phyloP scores from a whole-genome alignment of 2,797 vertebrate genomes.

The Peromyscus nudipes region DNA sequence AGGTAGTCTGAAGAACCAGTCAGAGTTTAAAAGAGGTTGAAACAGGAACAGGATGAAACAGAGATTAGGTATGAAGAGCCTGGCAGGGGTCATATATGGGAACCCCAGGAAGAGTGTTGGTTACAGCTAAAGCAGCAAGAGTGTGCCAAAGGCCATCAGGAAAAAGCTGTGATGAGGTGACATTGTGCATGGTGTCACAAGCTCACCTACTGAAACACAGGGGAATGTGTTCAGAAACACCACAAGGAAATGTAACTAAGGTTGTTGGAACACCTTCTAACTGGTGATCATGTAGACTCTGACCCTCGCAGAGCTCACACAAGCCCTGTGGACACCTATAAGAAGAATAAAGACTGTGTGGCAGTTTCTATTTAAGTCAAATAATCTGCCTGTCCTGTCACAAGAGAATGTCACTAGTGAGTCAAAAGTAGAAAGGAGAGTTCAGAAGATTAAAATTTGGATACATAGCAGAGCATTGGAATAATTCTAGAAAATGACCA shows the following conservation, averaged over 20 bases:
- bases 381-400: background rate
- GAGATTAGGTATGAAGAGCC: background rate
- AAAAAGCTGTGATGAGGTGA: background rate
- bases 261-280: background rate
- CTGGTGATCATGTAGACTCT: background rate
- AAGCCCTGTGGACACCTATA: background rate
- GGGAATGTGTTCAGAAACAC: background rate
- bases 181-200: background rate
- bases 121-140: background rate
- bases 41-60: background rate
- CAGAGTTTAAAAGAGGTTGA: background rate
- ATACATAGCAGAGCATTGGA: background rate
- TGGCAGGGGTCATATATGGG: background rate
- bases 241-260: background rate
- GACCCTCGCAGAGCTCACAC: background rate
- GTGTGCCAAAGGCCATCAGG: background rate
- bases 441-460: background rate
- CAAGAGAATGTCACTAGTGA: background rate
- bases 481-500: slow-evolving; percentile 67
- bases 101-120: background rate
- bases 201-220: background rate
- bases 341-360: background rate
- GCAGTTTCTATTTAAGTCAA: background rate
- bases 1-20: background rate
- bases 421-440: background rate